Evolutionary conservation across 2,113 vertebrate genomes (phyloP).

Genomic region (Corythornis madagascariensis): DNA sequence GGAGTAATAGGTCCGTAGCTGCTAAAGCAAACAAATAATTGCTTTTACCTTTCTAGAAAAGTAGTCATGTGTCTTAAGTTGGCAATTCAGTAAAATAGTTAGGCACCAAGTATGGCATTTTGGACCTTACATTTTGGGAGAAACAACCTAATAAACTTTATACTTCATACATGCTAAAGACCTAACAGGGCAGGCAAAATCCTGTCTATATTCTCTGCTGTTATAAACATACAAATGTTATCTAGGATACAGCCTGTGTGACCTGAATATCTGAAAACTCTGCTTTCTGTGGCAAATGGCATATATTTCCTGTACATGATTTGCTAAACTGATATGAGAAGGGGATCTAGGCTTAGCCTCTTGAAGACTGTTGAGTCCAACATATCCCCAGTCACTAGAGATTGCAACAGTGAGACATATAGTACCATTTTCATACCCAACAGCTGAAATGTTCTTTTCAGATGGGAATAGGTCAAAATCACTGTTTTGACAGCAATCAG

Average conservation of each 20-base stretch:
- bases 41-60: not conserved
- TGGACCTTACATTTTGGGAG: not conserved
- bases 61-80: not conserved
- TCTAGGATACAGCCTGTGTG: not conserved
- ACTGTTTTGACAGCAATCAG: not conserved
- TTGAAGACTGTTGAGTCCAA: not conserved
- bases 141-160: not conserved
- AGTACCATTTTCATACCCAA: too few relatives aligned
- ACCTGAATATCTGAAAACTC: not conserved
- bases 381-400: not conserved
- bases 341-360: not conserved
- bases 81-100: not conserved
- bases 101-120: not conserved
- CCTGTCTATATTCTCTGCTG: not conserved
- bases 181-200: not conserved
- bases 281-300: not conserved
- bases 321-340: not conserved
- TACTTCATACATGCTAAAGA: not conserved
- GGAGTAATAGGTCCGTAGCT: not conserved
- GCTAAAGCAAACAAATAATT: not conserved
- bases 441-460: not conserved
- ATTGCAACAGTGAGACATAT: rapidly evolving
- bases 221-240: not conserved
- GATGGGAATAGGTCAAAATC: not conserved
- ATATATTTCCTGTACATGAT: not conserved